Evolutionary conservation across 2,113 vertebrate genomes (phyloP).

Genomic region (Pomatostomus ruficeps): DNA sequence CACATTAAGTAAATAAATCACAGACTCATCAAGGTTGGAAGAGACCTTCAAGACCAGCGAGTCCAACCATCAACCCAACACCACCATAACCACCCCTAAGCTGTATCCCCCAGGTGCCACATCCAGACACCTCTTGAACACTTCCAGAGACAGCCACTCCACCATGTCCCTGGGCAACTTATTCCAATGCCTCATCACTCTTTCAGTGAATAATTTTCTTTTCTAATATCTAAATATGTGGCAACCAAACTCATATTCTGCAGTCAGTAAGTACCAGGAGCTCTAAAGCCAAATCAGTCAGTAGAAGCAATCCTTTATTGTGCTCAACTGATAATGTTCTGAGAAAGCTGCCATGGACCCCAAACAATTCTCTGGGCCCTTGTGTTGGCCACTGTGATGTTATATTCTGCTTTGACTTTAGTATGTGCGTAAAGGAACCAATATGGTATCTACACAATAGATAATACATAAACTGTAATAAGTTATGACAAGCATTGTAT

Average conservation of each 20-base stretch:
- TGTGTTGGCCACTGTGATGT: not conserved
- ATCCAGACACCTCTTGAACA: not conserved
- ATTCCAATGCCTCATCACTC: not conserved
- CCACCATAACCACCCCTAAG: not conserved
- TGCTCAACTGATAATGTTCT: not conserved
- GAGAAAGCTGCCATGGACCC: not conserved
- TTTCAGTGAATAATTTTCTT: not conserved
- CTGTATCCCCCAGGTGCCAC: not conserved
- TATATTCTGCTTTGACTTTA: not conserved
- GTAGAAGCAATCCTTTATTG: not conserved
- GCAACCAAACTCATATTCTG: not conserved
- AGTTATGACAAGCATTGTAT: conserved; percentile 50
- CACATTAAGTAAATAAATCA: not conserved
- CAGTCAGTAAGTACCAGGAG: not conserved
- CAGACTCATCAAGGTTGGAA: not conserved
- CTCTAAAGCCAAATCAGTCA: not conserved
- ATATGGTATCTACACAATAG: conserved; percentile 41
- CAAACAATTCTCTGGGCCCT: not conserved
- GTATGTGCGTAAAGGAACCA: not conserved
- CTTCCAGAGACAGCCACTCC: not conserved
- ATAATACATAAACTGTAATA: conserved; percentile 41
- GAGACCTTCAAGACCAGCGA: not conserved
- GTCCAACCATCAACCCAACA: not conserved
- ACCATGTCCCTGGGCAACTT: not conserved
- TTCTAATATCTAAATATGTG: not conserved